These are phyloP conservation scores for Ypsolopha sequella DNA, from an alignment of 2,888 invertebrate genomes.

Conservation along the genomic window DNA sequence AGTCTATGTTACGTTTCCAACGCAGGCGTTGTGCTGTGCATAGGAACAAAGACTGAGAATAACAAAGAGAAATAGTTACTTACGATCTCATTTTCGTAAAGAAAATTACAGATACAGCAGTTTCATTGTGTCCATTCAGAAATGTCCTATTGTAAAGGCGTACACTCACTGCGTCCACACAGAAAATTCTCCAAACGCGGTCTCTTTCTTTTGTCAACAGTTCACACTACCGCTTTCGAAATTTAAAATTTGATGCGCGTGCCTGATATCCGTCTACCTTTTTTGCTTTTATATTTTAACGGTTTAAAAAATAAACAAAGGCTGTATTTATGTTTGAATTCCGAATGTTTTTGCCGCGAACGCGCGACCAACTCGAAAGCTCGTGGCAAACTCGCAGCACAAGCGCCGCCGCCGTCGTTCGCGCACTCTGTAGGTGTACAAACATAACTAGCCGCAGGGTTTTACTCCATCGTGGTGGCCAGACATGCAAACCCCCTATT, in stretches of 20 bases:
- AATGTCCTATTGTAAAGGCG: conserved; percentile 27
- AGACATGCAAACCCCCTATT: conserved; percentile 52
- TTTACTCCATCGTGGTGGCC: conserved; percentile 49
- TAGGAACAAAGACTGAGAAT: no score
- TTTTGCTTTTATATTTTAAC: neutral
- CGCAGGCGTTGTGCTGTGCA: no score
- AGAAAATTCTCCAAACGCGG: conserved; percentile 21
- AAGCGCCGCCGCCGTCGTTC: conserved; percentile 20
- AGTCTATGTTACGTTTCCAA: no score
- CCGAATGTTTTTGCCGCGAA: conserved; percentile 20
- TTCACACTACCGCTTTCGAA: conserved; percentile 24
- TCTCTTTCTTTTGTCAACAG: conserved; percentile 14
- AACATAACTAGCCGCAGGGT: conserved; percentile 44
- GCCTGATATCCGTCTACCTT: neutral
- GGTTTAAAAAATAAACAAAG: neutral
- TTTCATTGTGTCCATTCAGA: conserved; percentile 49
- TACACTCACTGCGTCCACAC: conserved; percentile 31
- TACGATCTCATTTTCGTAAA: conserved; percentile 62
- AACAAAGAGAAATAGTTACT: conserved; percentile 21
- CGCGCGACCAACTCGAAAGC: conserved; percentile 62
- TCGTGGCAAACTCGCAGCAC: conserved; percentile 53
- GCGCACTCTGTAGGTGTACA: conserved; percentile 30
- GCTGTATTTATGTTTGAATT: conserved; percentile 1
- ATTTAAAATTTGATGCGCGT: conserved; percentile 22
- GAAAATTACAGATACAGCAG: conserved; percentile 48